Base-by-base conservation (phyloP, 2,888 invertebrate genomes). In the Drosophila meridiana region DNA sequence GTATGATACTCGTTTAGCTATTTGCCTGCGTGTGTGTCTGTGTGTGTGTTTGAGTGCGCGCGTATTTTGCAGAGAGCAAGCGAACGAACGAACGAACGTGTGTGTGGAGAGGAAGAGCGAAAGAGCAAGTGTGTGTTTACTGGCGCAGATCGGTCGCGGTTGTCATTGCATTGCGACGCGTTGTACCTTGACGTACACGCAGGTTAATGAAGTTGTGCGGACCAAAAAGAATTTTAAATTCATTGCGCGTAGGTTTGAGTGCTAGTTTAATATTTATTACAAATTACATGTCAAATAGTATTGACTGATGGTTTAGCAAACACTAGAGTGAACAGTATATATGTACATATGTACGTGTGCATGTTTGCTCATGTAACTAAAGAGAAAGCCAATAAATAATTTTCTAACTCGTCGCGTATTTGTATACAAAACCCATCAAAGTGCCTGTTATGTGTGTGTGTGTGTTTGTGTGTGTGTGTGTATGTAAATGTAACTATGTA, bases 101-200 rank as follows among this genome's bases (percentile, higher is more conserved):
- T 52, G 55, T 40, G 56, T 48, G 20, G 30, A 59, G 66, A 43
- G 59, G 20, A n/a, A 48, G 34, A 73, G 56, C 47, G 43, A 30
- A 47, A 55, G 48, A 53, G 43, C 42, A 30, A 28, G 42, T 59
- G 38, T 55, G 53, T 75, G 59, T 56, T 72, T 68, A 72, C 67
- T 68, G 34, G 53, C 68, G 56, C 76, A 83, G 87, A 84, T 87
- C 87, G 78, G 68, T 80, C 63, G 57, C 52, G 66, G 60, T 69
- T 76, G 66, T 53, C 76, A 66, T 62, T 70, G 65, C 50, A 66
- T 76, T 62, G 70, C 50, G 70, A 59, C 75, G 70, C 80, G 57
- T 60, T 55, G 76, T 78, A 61, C 48, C 45, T 78, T 55, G 20
- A 65, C 56, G 56, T 63, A 57, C 68, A 36, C 65, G 53, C 65